Conservation (phyloP, 2,797 vertebrate species). For the Poeciliopsis paucimaculata region DNA sequence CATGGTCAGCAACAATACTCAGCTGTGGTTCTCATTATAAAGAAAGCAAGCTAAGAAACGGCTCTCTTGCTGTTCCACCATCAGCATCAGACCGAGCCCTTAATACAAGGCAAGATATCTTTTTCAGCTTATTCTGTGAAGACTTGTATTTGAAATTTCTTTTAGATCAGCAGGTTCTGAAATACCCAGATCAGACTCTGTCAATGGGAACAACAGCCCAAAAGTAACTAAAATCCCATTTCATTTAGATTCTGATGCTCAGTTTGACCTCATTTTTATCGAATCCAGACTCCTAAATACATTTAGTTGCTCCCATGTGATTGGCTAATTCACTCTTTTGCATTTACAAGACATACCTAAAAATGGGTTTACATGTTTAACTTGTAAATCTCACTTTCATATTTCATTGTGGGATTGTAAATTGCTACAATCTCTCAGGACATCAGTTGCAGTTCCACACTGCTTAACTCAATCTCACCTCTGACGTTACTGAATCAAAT, state of each 20-base stretch:
- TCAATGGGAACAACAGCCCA: neutral
- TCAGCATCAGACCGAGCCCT: neutral
- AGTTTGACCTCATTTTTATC: neutral
- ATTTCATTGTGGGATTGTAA: slow-evolving; percentile 16
- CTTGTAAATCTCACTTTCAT: slow-evolving; percentile 24
- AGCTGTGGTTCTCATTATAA: neutral
- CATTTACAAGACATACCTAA: neutral
- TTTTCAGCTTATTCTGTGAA: neutral
- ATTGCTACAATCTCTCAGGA: slow-evolving; percentile 13
- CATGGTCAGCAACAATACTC: slow-evolving; percentile 5
- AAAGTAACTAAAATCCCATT: neutral
- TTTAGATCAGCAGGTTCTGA: neutral
- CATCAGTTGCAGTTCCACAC: slow-evolving; percentile 9
- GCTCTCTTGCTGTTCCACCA: neutral
- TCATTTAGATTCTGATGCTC: neutral
- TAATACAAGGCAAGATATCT: neutral
- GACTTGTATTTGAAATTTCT: neutral
- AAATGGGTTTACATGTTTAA: neutral
- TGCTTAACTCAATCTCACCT: slow-evolving; percentile 23
- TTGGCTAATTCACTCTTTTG: slow-evolving; percentile 4
- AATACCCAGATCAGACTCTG: neutral
- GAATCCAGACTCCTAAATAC: neutral
- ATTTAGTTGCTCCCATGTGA: neutral
- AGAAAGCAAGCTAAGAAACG: neutral
- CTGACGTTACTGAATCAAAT: slow-evolving; percentile 52